These are phyloP conservation scores for Lithophane leautieri DNA, from an alignment of 2,888 invertebrate genomes.

Conservation along the genomic window DNA sequence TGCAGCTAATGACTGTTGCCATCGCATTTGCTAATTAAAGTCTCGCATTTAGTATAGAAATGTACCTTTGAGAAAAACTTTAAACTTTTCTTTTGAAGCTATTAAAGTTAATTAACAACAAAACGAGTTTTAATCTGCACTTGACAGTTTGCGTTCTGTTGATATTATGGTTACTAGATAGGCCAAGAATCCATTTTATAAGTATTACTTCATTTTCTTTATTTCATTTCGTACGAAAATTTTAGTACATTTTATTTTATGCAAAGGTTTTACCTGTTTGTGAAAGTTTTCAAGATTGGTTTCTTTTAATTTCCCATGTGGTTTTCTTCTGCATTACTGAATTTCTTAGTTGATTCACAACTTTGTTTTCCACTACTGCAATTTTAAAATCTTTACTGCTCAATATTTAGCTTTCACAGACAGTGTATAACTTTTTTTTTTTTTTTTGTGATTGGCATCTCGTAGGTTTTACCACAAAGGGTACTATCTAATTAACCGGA, in stretches of 20 bases:
- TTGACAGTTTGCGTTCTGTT: slow-evolving; percentile 13
- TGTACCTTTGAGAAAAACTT: slow-evolving; percentile 8
- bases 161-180: slow-evolving; percentile 1
- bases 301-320: slow-evolving; percentile 46
- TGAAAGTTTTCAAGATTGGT: slow-evolving; percentile 5
- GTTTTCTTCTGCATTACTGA: slow-evolving; percentile 17
- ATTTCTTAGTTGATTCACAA: slow-evolving; percentile 25
- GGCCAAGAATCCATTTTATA: background rate
- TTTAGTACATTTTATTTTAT: slow-evolving; percentile 4
- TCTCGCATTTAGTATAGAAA: slow-evolving; percentile 22
- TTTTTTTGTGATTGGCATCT: too few species aligned
- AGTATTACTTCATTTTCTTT: background rate
- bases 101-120: slow-evolving; percentile 5
- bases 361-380: slow-evolving; percentile 16
- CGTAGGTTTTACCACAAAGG: too few species aligned
- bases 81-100: background rate
- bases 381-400: slow-evolving; percentile 16
- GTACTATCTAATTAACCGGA: too few species aligned
- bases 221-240: background rate
- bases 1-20: slow-evolving; percentile 23
- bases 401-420: background rate
- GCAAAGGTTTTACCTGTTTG: background rate
- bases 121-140: background rate
- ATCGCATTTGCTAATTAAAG: slow-evolving; percentile 30
- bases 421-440: too few species aligned